A percentile compares a stretch with the other conserved stretches of the same genome.
Conservation (phyloP, 2,888 invertebrate genomes). For the Melieria omissa region DNA sequence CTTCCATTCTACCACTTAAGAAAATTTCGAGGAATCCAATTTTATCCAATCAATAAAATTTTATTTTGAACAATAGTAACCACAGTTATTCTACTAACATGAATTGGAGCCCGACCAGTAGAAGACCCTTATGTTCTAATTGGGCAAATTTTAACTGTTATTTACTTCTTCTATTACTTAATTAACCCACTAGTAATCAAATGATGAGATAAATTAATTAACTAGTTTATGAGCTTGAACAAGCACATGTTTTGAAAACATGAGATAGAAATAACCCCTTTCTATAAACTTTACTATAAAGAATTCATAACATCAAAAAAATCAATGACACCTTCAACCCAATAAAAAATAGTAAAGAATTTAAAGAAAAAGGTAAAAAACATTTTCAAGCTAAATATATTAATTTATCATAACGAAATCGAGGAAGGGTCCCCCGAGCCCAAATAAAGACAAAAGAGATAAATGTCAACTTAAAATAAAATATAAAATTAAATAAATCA, state of each 20-base stretch:
- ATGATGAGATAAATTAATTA: conserved; percentile 69
- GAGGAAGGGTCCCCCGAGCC: conserved; percentile 75
- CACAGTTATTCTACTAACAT: conserved; percentile 74
- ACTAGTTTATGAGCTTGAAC: conserved; percentile 74
- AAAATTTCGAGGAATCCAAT: conserved; percentile 72
- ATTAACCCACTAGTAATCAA: conserved; percentile 69
- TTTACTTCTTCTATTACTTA: conserved; percentile 72
- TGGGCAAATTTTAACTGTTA: conserved; percentile 72
- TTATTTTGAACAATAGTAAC: conserved; percentile 71
- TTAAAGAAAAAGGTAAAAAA: conserved; percentile 74
- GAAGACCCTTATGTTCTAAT: conserved; percentile 74
- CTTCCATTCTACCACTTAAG: conserved; percentile 71
- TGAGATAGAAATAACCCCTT: conserved; percentile 70
- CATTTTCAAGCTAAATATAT: conserved; percentile 76
- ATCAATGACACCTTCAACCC: conserved; percentile 68
- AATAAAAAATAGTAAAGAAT: conserved; percentile 73
- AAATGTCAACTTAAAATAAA: conserved; percentile 71
- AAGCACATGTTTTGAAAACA: conserved; percentile 79
- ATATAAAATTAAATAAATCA: conserved; percentile 67
- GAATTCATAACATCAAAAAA: conserved; percentile 63
- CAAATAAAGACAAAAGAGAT: conserved; percentile 75
- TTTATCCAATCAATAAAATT: conserved; percentile 73
- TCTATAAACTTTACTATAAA: conserved; percentile 72
- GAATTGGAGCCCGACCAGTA: conserved; percentile 77
- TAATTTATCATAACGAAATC: conserved; percentile 80